Evolutionary conservation across 2,888 invertebrate genomes (phyloP).

Genomic region (Pristionchus fissidentatus): DNA sequence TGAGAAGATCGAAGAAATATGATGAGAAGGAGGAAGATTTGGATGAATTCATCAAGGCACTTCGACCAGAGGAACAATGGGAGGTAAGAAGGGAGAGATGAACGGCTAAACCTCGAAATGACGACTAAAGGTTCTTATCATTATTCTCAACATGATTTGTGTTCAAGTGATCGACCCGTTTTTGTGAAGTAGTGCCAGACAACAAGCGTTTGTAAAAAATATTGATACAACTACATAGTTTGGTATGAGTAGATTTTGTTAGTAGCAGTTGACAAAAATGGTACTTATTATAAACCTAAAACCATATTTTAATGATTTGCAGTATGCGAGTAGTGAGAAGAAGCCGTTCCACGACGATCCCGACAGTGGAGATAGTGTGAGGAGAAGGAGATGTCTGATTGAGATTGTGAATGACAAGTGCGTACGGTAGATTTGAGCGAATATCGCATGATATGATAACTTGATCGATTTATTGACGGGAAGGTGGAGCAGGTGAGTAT

Average conservation of each 20-base stretch:
- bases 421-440: not conserved
- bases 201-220: not conserved
- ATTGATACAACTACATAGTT: too few species aligned
- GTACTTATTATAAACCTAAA: not conserved
- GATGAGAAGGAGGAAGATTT: slow-evolving; percentile 46
- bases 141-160: too few species aligned
- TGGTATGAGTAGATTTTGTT: not conserved
- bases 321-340: slow-evolving; percentile 10
- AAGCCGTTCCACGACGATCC: slow-evolving; percentile 17
- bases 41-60: not conserved
- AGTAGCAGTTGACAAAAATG: not conserved
- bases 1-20: slow-evolving; percentile 46
- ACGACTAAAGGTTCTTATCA: too few species aligned
- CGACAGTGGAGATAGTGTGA: slow-evolving; percentile 40
- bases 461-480: too few species aligned
- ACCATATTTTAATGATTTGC: not conserved
- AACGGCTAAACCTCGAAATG: too few species aligned
- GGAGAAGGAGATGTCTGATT: slow-evolving; percentile 46
- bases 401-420: slow-evolving; percentile 30
- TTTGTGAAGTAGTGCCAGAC: not conserved
- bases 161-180: not conserved
- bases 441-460: too few species aligned
- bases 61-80: slow-evolving; percentile 50
- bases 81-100: slow-evolving; percentile 47
- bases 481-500: not conserved